Evolutionary conservation across 2,113 vertebrate species (phyloP), one percentile per base, ranked within the genome.

Genomic region (Nymphicus hollandicus): DNA sequence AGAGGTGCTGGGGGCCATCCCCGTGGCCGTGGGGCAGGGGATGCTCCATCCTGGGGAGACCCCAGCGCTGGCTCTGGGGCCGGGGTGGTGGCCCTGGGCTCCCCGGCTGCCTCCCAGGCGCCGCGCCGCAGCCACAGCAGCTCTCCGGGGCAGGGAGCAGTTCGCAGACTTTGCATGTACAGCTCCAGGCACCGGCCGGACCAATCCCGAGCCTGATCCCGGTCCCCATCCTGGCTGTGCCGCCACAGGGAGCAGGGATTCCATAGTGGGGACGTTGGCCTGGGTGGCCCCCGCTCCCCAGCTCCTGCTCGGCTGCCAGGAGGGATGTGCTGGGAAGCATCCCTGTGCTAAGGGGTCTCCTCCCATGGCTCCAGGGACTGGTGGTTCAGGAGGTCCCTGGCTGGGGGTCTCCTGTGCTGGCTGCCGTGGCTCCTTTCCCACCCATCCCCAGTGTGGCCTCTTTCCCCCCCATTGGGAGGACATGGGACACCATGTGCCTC

Each of bases 51-150:
- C 5, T 1, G 2, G 9, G 52, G 64, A 37, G 1, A 4, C 9
- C n/a, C 1, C 0, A 13, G 43, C 0, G 7, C 5, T n/a, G 5
- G 8, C 55, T 56, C 6, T 47, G 2, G 19, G 47, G 47, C 8
- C 0, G 2, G 31, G 44, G 14, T 33, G 22, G 46, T 71, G 88
- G 43, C 37, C 43, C 52, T 2, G 8, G 84, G 61, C 25, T 65
- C n/a, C 20, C 47, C 22, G 2, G n/a, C 44, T 41, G 72, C 29
- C 61, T 28, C 18, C 37, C 10, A 24, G 39, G 28, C 4, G 2
- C 37, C 0, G 1, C 7, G 3, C 5, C 1, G 1, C 1, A 3
- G 80, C 78, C 47, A 4, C 65, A 43, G 39, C 28, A 25, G 49
- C 80, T 50, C 35, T 16, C 10, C 1, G 8, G 83, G 79, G 55